phyloP scores from a whole-genome alignment of 2,113 vertebrate species.

The Galemys pyrenaicus region DNA sequence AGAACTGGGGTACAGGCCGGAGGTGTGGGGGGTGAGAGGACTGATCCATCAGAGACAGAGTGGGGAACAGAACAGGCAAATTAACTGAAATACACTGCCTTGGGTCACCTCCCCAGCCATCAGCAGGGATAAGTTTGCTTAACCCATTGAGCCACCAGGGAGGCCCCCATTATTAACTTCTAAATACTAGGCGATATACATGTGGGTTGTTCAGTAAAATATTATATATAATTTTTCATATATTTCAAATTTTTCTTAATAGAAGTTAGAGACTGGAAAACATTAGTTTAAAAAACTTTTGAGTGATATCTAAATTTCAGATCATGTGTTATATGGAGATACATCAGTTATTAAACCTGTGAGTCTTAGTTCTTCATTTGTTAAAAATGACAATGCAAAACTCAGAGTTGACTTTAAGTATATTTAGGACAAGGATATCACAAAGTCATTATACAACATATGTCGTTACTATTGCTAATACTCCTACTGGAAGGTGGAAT shows the following conservation, averaged over 20 bases:
- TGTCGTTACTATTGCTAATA: not conserved
- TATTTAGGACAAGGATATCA: not conserved
- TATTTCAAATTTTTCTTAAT: not conserved
- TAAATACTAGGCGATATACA: not conserved
- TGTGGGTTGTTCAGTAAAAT: not conserved
- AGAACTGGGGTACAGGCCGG: no score
- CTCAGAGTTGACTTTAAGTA: not conserved
- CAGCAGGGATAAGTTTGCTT: no score
- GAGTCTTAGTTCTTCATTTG: constrained; percentile 13
- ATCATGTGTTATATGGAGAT: not conserved
- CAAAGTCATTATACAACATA: not conserved
- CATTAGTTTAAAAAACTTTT: not conserved
- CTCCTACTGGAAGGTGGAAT: not conserved
- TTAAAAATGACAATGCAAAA: not conserved
- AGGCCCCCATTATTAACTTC: not conserved
- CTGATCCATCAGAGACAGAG: no score
- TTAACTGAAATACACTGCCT: no score
- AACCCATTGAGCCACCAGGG: no score
- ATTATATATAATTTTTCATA: not conserved
- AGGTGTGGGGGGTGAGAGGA: no score
- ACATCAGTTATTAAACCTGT: not conserved
- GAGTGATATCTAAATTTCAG: not conserved
- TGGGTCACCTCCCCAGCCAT: no score
- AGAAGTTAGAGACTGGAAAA: not conserved
- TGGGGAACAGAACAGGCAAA: no score